Percentiles rank a stretch among this genome's conserved stretches.
phyloP scores from a whole-genome alignment of 2,797 vertebrate genomes.

The Leptatherina wallacei region DNA sequence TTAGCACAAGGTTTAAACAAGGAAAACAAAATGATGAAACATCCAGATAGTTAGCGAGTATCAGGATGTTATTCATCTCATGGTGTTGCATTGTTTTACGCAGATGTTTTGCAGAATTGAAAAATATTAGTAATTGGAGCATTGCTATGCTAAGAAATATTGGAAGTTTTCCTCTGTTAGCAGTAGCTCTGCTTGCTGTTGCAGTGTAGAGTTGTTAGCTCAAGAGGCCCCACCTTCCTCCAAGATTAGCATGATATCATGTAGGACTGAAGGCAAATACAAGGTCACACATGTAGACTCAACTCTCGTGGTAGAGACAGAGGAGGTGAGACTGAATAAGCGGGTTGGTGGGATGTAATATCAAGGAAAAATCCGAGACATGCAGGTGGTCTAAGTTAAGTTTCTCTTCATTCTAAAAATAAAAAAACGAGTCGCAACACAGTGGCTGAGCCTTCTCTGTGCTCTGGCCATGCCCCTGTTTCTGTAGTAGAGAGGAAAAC shows the following conservation, averaged over 20 bases:
- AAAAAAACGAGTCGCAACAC: constrained; percentile 35
- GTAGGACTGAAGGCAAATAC: constrained; percentile 11
- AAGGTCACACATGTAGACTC: constrained; percentile 28
- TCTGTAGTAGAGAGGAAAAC: constrained; percentile 55
- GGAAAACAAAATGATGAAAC: background rate
- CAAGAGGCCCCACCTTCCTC: constrained; percentile 23
- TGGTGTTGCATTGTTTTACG: background rate
- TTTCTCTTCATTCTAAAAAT: constrained; percentile 55
- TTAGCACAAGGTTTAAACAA: background rate
- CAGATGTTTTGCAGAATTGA: constrained; percentile 7
- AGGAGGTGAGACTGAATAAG: background rate
- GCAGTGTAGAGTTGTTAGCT: constrained; percentile 1
- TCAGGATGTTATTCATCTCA: too few relatives aligned
- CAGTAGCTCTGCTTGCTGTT: constrained; percentile 15
- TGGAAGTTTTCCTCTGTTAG: constrained; percentile 3
- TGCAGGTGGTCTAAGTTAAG: constrained; percentile 42
- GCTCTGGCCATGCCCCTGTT: constrained; percentile 34
- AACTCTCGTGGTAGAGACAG: background rate
- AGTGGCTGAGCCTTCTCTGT: constrained; percentile 20
- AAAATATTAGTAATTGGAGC: background rate
- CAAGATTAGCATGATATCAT: constrained; percentile 32
- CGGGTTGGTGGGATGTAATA: background rate
- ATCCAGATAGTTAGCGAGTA: background rate
- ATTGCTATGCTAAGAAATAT: background rate
- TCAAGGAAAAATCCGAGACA: constrained; percentile 42